Conservation (phyloP, 2,888 invertebrate genomes). For the Boloria selene region DNA sequence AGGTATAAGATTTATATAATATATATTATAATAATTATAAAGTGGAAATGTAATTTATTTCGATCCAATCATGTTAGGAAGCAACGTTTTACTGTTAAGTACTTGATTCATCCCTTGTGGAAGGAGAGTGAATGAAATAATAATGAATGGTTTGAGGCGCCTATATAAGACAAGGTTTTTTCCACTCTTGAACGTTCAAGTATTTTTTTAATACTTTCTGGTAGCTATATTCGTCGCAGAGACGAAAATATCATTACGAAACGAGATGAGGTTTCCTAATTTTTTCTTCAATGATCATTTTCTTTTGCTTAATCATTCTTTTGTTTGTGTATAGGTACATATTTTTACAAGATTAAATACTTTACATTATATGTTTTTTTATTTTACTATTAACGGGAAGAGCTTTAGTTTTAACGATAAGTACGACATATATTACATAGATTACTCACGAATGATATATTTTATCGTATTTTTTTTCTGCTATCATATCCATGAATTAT, state of each 20-base stretch:
- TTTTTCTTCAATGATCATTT: constrained; percentile 10
- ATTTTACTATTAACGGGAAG: not conserved
- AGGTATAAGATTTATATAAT: no score
- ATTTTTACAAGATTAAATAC: not conserved
- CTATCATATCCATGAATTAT: not conserved
- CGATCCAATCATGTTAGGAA: not conserved
- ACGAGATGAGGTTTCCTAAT: constrained; percentile 11
- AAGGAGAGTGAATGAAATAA: constrained; percentile 34
- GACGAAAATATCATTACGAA: constrained; percentile 11
- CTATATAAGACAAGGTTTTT: constrained; percentile 34
- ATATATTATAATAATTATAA: no score
- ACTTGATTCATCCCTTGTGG: constrained; percentile 15
- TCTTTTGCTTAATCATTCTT: not conserved
- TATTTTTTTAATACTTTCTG: constrained; percentile 10
- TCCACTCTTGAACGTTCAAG: constrained; percentile 13
- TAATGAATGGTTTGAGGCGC: constrained; percentile 35
- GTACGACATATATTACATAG: no score
- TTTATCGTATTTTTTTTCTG: no score
- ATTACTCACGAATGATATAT: not conserved
- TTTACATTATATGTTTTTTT: no score
- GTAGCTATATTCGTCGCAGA: not conserved
- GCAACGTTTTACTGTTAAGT: constrained; percentile 21
- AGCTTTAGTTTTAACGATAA: not conserved
- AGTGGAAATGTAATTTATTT: no score
- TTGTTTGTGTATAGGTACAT: not conserved